Evolutionary conservation across 2,888 invertebrate species (phyloP).

Genomic region (Himalopsyche anomala): DNA sequence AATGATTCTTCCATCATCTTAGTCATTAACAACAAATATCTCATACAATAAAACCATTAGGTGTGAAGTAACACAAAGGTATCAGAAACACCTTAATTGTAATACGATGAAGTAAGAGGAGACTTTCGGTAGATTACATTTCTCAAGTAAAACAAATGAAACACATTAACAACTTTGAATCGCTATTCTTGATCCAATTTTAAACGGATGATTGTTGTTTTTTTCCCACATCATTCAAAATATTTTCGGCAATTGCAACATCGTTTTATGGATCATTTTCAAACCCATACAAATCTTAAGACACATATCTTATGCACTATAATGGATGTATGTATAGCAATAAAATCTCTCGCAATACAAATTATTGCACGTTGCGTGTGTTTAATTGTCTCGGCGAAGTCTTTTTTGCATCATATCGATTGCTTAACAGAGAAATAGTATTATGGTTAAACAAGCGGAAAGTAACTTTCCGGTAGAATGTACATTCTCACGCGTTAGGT

Average conservation of each 20-base stretch:
- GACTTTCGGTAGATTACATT: neutral
- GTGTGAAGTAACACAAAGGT: neutral
- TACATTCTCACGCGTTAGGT: neutral
- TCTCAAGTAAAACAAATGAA: neutral
- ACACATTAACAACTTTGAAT: neutral
- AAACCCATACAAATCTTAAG: neutral
- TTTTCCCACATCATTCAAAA: conserved; percentile 24
- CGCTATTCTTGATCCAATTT: neutral
- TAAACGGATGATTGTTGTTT: neutral
- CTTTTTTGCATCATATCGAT: conserved; percentile 2
- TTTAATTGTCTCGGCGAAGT: conserved; percentile 1
- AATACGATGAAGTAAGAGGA: neutral
- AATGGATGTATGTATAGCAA: neutral
- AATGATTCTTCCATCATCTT: no score
- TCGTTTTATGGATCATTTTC: neutral
- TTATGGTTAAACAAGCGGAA: neutral
- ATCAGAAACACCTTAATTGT: neutral
- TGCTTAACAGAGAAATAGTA: neutral
- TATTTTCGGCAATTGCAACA: neutral
- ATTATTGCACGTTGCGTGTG: conserved; percentile 12
- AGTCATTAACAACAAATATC: neutral
- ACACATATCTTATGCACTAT: neutral
- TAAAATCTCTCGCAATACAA: neutral
- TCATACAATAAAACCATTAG: neutral
- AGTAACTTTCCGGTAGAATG: conserved; percentile 3